Conservation (phyloP, 2,888 invertebrate species). For the Coecobrya sp. region DNA sequence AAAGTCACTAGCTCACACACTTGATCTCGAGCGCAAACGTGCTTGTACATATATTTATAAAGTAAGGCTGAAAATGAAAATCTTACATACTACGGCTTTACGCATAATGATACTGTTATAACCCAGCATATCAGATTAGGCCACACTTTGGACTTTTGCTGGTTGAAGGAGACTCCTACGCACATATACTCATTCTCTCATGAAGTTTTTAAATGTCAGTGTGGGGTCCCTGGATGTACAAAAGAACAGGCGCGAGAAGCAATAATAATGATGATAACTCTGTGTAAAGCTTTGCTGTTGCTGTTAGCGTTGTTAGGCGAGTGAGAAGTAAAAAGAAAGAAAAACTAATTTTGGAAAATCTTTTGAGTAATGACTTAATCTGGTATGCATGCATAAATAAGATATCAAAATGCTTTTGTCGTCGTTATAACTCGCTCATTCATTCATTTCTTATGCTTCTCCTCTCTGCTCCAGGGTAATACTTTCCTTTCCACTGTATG, state of each 20-base stretch:
- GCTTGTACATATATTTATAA: conserved; percentile 57
- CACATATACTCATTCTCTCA: conserved; percentile 2
- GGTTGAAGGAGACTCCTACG: conserved; percentile 12
- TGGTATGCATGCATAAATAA: conserved; percentile 74
- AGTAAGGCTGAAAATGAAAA: conserved; percentile 50
- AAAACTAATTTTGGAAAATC: conserved; percentile 77
- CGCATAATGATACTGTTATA: conserved; percentile 35
- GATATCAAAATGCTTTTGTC: conserved; percentile 68
- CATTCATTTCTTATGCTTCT: conserved; percentile 36
- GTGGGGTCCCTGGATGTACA: conserved; percentile 56
- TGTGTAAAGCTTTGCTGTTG: too few species aligned
- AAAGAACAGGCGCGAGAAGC: conserved; percentile 22
- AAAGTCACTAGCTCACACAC: not conserved
- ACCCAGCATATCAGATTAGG: not conserved
- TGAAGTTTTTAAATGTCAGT: conserved; percentile 50
- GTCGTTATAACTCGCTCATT: conserved; percentile 52
- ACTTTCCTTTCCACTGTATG: too few species aligned
- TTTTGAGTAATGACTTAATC: conserved; percentile 80
- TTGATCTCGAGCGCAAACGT: not conserved
- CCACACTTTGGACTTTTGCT: not conserved
- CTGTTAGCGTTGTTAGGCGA: not conserved
- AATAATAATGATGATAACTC: conserved; percentile 33
- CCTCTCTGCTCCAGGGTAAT: conserved; percentile 54
- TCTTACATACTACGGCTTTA: conserved; percentile 23
- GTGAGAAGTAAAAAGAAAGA: conserved; percentile 5